These are phyloP conservation scores for Prionailurus viverrinus DNA, from an alignment of 2,113 vertebrate genomes.

Conservation along the genomic window DNA sequence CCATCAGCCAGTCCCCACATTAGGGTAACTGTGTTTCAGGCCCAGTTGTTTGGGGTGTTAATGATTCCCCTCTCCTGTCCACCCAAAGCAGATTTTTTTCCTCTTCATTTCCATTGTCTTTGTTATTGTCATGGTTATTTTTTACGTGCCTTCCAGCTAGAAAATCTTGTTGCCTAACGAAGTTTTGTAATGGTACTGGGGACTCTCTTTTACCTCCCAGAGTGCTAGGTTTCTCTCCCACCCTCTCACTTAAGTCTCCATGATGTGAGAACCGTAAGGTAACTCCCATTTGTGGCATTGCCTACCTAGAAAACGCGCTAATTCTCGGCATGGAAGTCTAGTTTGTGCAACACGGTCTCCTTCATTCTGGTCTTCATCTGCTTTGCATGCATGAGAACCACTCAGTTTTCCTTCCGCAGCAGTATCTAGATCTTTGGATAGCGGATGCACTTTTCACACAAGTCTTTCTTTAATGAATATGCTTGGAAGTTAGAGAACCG, in stretches of 20 bases:
- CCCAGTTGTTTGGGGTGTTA: neutral
- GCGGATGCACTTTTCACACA: neutral
- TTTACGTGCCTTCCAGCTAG: constrained; percentile 39
- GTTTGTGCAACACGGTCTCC: neutral
- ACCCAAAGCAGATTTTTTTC: neutral
- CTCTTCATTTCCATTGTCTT: neutral
- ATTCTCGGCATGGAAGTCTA: neutral
- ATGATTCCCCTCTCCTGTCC: neutral
- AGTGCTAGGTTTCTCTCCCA: neutral
- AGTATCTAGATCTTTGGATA: neutral
- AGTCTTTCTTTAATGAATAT: neutral
- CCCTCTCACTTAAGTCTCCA: neutral
- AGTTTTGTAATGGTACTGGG: neutral
- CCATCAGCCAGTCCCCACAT: rapidly evolving
- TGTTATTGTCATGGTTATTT: neutral
- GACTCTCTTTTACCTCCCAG: neutral
- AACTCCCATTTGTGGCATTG: too few species aligned
- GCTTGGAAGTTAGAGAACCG: neutral
- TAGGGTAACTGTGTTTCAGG: neutral
- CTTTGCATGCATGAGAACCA: neutral
- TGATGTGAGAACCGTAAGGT: neutral
- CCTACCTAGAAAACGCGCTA: neutral
- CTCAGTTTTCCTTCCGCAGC: neutral
- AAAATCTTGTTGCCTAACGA: constrained; percentile 60
- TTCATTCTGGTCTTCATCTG: neutral